Evolutionary conservation across 30 jellyfish, hydroid and myxozoan species (phyloP).

Genomic region (Sanderia malayensis): DNA sequence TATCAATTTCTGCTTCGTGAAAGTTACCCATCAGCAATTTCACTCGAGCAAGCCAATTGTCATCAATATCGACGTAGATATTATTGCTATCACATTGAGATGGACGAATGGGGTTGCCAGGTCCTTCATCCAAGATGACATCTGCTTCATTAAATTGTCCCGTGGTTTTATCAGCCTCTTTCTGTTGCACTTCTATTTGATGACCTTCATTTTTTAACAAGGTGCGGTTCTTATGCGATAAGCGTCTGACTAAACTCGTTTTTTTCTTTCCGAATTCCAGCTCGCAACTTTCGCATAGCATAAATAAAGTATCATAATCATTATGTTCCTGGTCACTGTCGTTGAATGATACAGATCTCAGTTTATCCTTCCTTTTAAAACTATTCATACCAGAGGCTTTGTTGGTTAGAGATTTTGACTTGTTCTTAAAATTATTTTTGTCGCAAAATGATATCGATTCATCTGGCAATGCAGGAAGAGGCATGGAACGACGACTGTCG

Average conservation of each 20-base stretch:
- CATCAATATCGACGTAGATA: neutral
- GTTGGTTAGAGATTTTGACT: neutral
- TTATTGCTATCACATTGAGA: neutral
- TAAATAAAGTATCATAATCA: neutral
- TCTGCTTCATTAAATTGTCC: too few species aligned
- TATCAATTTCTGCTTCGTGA: neutral
- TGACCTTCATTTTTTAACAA: too few species aligned
- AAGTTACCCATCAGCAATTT: neutral
- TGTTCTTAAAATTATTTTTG: neutral
- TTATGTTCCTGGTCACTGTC: neutral
- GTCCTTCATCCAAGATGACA: too few species aligned
- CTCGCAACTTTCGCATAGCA: neutral
- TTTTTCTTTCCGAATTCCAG: neutral
- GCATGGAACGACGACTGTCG: neutral
- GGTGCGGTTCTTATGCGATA: neutral
- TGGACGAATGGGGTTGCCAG: too few species aligned
- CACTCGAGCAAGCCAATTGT: neutral
- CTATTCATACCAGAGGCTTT: neutral
- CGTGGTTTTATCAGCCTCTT: too few species aligned
- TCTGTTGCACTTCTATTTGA: too few species aligned
- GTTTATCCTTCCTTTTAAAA: neutral
- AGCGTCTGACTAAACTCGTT: neutral
- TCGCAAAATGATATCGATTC: neutral
- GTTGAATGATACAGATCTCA: neutral
- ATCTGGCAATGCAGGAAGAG: neutral